Percentiles rank a stretch among this genome's conserved stretches.
Evolutionary conservation across 2,797 vertebrate genomes (phyloP).

Genomic region (Gallinago nigripennis): DNA sequence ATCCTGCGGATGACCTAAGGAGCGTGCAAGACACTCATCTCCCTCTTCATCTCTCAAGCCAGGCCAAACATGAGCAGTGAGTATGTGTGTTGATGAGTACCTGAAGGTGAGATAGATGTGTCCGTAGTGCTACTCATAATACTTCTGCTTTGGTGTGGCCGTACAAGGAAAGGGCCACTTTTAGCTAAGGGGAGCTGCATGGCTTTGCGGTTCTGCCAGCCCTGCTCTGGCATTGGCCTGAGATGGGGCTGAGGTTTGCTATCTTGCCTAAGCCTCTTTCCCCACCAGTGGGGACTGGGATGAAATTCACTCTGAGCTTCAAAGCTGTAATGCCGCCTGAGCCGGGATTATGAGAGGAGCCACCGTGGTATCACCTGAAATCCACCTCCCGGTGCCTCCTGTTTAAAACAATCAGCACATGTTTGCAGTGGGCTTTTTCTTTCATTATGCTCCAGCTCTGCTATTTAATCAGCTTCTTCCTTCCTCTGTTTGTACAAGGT

Average conservation of each 20-base stretch:
- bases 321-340: conserved; percentile 50
- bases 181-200: not conserved
- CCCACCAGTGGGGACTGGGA: conserved; percentile 22
- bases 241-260: conserved; percentile 16
- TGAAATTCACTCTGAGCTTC: conserved; percentile 52
- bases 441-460: conserved; percentile 80
- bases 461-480: conserved; percentile 80
- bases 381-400: conserved; percentile 52
- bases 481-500: conserved; percentile 77
- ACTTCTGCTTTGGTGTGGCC: not conserved
- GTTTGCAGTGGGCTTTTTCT: conserved; percentile 79
- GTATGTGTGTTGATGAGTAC: not conserved
- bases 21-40: rapidly evolving
- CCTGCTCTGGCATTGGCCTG: not conserved
- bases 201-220: not conserved
- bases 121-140: not conserved
- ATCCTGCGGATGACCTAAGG: not conserved
- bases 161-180: not conserved
- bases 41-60: not conserved
- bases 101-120: not conserved
- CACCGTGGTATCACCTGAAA: conserved; percentile 69
- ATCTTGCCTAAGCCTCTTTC: conserved; percentile 17
- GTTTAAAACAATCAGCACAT: conserved; percentile 75
- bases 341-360: conserved; percentile 67
- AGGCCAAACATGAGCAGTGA: rapidly evolving